Conservation (phyloP, 2,888 invertebrate genomes). For the Aspidapion aeneum region DNA sequence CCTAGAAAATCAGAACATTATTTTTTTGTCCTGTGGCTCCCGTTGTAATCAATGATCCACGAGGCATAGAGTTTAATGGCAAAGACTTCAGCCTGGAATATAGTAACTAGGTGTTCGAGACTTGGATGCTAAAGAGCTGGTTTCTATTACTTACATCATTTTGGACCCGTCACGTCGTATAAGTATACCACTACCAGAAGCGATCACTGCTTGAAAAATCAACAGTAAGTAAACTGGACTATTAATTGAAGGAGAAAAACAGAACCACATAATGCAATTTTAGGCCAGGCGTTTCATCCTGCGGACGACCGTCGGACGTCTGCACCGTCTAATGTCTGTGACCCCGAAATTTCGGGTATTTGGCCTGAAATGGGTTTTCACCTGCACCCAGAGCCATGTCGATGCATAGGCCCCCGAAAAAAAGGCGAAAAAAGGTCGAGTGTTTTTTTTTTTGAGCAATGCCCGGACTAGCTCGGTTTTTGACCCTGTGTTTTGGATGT, state of each 20-base stretch:
- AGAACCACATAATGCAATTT: slow-evolving; percentile 1
- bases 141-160: too few species aligned
- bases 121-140: too few species aligned
- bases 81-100: too few species aligned
- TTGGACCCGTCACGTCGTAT: too few species aligned
- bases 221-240: neutral
- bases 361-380: slow-evolving; percentile 36
- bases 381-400: slow-evolving; percentile 3
- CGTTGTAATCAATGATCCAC: too few species aligned
- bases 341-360: slow-evolving; percentile 47
- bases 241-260: neutral
- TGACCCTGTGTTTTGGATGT: neutral
- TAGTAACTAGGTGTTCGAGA: too few species aligned
- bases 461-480: slow-evolving; percentile 1
- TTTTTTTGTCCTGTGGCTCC: too few species aligned
- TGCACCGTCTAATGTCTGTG: slow-evolving; percentile 47
- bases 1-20: too few species aligned
- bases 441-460: slow-evolving; percentile 5
- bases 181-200: too few species aligned
- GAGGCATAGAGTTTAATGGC: too few species aligned
- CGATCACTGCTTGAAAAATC: too few species aligned
- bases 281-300: neutral
- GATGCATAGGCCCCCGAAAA: slow-evolving; percentile 10
- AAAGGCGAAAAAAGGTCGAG: slow-evolving; percentile 8
- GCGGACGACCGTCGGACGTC: slow-evolving; percentile 31